phyloP scores from a whole-genome alignment of 2,888 invertebrate species.

The Ctena decussata region DNA sequence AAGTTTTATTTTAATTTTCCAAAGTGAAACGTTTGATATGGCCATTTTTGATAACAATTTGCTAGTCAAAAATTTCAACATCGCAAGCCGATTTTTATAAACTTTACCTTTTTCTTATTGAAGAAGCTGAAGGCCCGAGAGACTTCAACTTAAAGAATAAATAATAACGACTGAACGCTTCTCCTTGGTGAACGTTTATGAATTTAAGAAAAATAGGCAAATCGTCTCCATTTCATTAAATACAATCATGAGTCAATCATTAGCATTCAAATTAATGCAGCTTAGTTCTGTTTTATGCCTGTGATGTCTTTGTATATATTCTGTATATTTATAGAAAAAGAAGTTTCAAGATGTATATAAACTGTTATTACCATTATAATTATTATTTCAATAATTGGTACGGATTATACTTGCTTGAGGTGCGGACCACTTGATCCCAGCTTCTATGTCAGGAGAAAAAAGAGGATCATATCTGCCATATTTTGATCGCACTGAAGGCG shows the following conservation, averaged over 20 bases:
- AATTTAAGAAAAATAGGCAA: background rate
- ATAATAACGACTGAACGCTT: background rate
- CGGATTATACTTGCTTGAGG: conserved; percentile 3
- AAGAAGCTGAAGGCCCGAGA: no score
- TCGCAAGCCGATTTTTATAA: no score
- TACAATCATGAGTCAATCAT: conserved; percentile 14
- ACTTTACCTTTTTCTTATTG: no score
- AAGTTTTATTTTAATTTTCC: no score
- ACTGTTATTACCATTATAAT: conserved; percentile 75
- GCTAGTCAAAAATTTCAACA: no score
- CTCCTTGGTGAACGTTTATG: background rate
- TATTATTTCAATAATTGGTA: conserved; percentile 67
- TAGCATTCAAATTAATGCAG: conserved; percentile 15
- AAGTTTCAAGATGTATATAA: conserved; percentile 61
- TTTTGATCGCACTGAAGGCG: background rate
- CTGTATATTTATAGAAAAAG: conserved; percentile 67
- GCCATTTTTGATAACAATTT: no score
- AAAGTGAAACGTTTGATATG: no score
- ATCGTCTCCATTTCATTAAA: background rate
- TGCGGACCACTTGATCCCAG: background rate
- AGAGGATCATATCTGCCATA: background rate
- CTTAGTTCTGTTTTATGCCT: conserved; percentile 43
- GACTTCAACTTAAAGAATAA: no score
- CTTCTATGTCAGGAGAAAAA: background rate
- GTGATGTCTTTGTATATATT: conserved; percentile 58